Conservation (phyloP, 92 coral and sea anemone species). For the Virgularia gustaviana region DNA sequence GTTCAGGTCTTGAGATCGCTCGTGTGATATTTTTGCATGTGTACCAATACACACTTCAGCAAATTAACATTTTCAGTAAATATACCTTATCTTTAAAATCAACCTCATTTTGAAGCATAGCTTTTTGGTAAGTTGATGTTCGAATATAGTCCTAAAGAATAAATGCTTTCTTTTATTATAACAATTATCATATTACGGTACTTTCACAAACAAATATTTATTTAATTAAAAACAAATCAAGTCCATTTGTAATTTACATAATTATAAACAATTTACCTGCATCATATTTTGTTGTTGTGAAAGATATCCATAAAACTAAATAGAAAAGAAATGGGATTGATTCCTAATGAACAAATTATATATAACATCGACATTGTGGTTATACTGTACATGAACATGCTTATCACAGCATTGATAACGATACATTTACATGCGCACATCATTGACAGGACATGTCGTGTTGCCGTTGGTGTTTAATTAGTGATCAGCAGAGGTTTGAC, state of each 20-base stretch:
- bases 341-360: background rate
- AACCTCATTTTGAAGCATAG: conserved; percentile 82
- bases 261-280: conserved; percentile 64
- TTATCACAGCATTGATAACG: too few relatives aligned
- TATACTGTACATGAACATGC: background rate
- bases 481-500: too few relatives aligned
- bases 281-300: conserved; percentile 99
- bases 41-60: too few relatives aligned
- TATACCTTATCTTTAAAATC: conserved; percentile 97
- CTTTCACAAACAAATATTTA: background rate
- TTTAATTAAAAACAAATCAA: background rate
- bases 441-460: too few relatives aligned
- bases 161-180: background rate
- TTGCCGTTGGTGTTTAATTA: too few relatives aligned
- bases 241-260: background rate
- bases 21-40: background rate
- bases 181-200: background rate
- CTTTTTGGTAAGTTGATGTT: conserved; percentile 94
- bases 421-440: too few relatives aligned
- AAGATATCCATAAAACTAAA: conserved; percentile 97
- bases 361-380: background rate
- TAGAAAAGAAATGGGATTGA: conserved; percentile 1
- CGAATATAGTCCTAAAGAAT: conserved; percentile 74
- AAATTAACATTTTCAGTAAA: too few relatives aligned
- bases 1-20: too few relatives aligned